Percentiles rank a stretch among this genome's conserved stretches.
Conservation (phyloP, 2,888 invertebrate species). For the Uropetala carovei region DNA sequence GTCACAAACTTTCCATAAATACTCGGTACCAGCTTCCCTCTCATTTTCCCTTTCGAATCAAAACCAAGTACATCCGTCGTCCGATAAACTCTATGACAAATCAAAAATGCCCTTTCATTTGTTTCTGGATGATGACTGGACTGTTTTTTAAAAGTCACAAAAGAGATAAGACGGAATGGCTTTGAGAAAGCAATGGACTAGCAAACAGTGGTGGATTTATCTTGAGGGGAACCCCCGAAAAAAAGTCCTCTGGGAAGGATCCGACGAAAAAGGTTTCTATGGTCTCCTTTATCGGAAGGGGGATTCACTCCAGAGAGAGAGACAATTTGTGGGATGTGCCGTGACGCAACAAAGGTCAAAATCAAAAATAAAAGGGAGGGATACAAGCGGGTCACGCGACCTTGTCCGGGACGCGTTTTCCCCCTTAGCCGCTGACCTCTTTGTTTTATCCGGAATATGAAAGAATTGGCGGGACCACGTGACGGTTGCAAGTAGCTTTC, state of each 20-base stretch:
- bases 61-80: background rate
- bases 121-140: background rate
- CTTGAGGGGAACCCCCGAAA: background rate
- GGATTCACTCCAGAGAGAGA: background rate
- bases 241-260: background rate
- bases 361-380: background rate
- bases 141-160: background rate
- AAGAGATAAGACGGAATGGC: background rate
- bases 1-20: background rate
- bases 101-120: background rate
- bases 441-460: background rate
- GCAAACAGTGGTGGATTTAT: background rate
- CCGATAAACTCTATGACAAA: background rate
- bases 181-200: background rate
- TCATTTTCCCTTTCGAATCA: background rate
- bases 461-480: too few relatives aligned
- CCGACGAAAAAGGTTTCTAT: background rate
- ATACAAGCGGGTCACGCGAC: background rate
- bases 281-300: slow-evolving; percentile 22
- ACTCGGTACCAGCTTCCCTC: background rate
- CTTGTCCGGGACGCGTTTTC: background rate
- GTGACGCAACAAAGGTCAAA: background rate
- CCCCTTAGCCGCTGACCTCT: background rate
- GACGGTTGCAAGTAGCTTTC: too few relatives aligned
- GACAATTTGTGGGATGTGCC: background rate